Evolutionary conservation across 2,797 vertebrate genomes (phyloP), one percentile per base, ranked within the genome.

Genomic region (Dryobates pubescens): DNA sequence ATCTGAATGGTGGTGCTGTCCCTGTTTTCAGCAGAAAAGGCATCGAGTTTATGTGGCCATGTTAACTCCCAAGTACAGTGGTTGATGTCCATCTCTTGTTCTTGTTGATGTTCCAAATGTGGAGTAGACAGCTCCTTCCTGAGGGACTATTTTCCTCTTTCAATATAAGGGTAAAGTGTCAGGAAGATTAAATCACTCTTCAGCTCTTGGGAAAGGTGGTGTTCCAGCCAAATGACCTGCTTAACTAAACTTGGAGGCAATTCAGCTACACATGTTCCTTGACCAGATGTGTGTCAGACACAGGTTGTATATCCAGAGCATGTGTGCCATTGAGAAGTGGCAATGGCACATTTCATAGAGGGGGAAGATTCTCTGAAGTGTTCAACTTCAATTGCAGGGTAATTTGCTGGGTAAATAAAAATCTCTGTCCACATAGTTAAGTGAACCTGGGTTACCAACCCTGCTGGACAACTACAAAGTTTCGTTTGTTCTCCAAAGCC

Each of bases 221-320:
- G 2, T 43, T 75, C 76, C 53, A 57, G 14, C 54, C 70, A 85
- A 93, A 41, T 7, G 24, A 6, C 36, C 2, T 4, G 23, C 13
- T 20, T n/a, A 65, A 57, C 16, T 56, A 61, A 79, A 65, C 30
- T 10, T 73, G 22, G n/a, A 64, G 24, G 17, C 24, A 87, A 16
- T 65, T 53, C 38, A 67, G 2, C 9, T 56, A 2, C 1, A 0
- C 10, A 5, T 43, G 7, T 16, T 59, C 36, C 51, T 61, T 71
- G 54, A 43, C 13, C 22, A 81, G 41, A 65, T 7, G 13, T 56
- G 45, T 0, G 0, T 1, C 74, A 16, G 32, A 23, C 19, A 18
- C 18, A 51, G 45, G 27, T 34, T 30, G 59, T 7, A 6, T 16
- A 38, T 18, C 17, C 30, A 57, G 41, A 81, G 20, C 18, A 27